Evolutionary conservation across 2,113 vertebrate genomes (phyloP), one percentile per base, ranked within the genome.

Genomic region (Antennarius striatus): DNA sequence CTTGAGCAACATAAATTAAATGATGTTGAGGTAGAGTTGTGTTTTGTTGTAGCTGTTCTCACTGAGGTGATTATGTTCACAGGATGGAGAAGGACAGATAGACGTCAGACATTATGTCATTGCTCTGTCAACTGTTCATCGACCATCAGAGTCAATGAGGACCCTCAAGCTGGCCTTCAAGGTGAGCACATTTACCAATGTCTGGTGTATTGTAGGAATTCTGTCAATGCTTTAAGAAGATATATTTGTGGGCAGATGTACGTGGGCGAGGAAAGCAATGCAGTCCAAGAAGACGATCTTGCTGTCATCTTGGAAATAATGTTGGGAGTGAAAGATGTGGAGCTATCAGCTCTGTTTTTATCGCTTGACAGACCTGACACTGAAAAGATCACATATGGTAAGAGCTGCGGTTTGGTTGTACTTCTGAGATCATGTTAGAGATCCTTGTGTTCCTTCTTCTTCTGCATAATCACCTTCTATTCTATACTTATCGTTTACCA

Each of bases 111-210:
- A 93, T 72, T 97, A 93, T 3, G 88, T 98, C 7, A 87, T 93
- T 3, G 96, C 96, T 56, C 81, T 98, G 52, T 97, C 96, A 0
- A 95, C 96, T 1, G 92, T 96, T 42, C 93, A 92, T 79, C 94
- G 90, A 59, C 96, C 96, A 5, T 90, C 94, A 14, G 91, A 89
- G 89, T 91, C 95, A 6, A 91, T 95, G 91, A 94, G 96, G 77
- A 98, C 96, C 58, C 91, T 98, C 77, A 93, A 91, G 58, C 4
- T 99, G 87, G 96, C 95, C 5, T 98, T 98, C 83, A 83, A 89
- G 93, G 96, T 91, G 90, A 93, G 92, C 45, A 10, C 9, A 0
- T 48, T 30, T 2, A 4, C 51, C 29, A 2, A 1, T n/a, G 0
- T 68, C 10, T 8, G 0, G 6, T 40, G 9, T 5, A 4, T 45